Conservation (phyloP, 2,797 vertebrate genomes). For the Furcifer pardalis region DNA sequence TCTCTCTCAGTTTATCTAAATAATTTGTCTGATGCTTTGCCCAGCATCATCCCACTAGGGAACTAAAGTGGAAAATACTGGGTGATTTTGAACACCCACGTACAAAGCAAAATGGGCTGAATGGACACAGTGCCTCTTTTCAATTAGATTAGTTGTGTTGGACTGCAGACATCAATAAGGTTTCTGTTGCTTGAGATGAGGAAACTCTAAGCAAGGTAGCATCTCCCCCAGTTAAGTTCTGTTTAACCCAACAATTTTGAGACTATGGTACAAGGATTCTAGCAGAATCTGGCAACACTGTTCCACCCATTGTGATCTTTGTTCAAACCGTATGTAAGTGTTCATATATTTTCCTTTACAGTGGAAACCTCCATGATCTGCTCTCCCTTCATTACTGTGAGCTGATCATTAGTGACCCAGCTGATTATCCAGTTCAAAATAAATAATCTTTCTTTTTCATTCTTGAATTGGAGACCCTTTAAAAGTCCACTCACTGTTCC, state of each 20-base stretch:
- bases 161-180: neutral
- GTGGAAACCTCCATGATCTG: conserved; percentile 71
- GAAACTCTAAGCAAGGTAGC: neutral
- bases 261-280: neutral
- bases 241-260: conserved; percentile 26
- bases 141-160: neutral
- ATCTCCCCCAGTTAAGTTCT: neutral
- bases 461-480: conserved; percentile 52
- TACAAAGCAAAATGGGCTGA: neutral
- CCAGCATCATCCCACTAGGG: neutral
- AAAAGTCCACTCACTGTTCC: conserved; percentile 42
- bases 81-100: too few relatives aligned
- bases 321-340: conserved; percentile 60
- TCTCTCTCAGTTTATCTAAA: neutral
- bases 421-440: conserved; percentile 63
- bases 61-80: neutral
- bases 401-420: conserved; percentile 65
- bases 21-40: neutral
- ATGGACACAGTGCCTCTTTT: neutral
- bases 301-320: conserved; percentile 61
- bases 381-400: conserved; percentile 65
- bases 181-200: neutral
- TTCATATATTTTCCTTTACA: conserved; percentile 57
- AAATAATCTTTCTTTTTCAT: conserved; percentile 40
- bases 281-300: neutral